These are phyloP conservation scores for Fopius arisanus DNA, from an alignment of 1,140 invertebrate genomes.

Conservation along the genomic window DNA sequence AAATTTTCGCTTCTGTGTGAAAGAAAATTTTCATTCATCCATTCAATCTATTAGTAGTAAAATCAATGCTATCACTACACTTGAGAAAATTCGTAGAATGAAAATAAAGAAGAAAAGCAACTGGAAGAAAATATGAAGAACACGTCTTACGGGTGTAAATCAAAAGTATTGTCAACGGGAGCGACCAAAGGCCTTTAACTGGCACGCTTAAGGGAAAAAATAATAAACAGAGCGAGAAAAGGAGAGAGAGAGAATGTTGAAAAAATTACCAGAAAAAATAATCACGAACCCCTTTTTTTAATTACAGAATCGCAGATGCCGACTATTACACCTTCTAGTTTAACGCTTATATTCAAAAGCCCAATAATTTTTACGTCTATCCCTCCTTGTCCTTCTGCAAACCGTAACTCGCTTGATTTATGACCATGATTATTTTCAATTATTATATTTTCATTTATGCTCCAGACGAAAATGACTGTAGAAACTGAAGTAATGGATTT, in stretches of 20 bases:
- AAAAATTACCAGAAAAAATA: conserved; percentile 35
- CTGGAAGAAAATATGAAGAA: too few relatives aligned
- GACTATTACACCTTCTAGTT: conserved; percentile 54
- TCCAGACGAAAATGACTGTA: not conserved
- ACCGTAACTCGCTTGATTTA: not conserved
- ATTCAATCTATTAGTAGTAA: too few relatives aligned
- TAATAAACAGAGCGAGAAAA: conserved; percentile 22
- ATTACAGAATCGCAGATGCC: conserved; percentile 61
- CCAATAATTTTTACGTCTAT: not conserved
- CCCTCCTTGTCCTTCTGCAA: not conserved
- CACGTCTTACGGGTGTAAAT: conserved; percentile 48
- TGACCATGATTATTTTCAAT: not conserved
- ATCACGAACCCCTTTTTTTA: conserved; percentile 60
- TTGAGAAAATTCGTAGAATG: too few relatives aligned
- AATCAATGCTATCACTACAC: too few relatives aligned
- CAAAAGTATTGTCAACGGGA: conserved; percentile 53
- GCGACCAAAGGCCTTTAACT: conserved; percentile 35
- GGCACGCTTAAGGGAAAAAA: not conserved
- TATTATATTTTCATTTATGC: not conserved
- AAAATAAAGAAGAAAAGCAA: too few relatives aligned
- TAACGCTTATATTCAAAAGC: conserved; percentile 28
- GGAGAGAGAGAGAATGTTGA: conserved; percentile 43
- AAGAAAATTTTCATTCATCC: too few relatives aligned
- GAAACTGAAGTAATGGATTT: conserved; percentile 13
- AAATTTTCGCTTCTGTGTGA: too few relatives aligned